These are phyloP conservation scores for Orientallactaga bullata DNA, from an alignment of 2,113 vertebrate species.

Conservation along the genomic window DNA sequence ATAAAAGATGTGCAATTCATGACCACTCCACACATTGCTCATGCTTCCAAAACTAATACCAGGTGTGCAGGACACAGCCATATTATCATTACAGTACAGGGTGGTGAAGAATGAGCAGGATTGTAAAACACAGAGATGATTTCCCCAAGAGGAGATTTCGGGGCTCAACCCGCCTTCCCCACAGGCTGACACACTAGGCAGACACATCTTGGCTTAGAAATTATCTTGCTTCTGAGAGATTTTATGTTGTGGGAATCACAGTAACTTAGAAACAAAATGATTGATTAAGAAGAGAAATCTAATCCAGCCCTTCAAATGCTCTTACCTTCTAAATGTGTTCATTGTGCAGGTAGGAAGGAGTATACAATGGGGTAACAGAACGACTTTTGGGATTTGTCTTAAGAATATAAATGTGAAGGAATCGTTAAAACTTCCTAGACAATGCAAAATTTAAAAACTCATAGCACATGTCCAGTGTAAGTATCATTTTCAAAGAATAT, in stretches of 20 bases:
- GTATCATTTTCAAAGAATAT: not conserved
- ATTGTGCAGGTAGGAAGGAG: not conserved
- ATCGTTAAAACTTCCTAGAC: not conserved
- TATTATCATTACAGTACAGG: too few relatives aligned
- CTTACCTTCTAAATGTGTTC: not conserved
- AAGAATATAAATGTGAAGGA: not conserved
- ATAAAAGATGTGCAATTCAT: too few relatives aligned
- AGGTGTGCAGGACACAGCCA: too few relatives aligned
- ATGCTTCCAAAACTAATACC: too few relatives aligned
- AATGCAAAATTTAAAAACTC: not conserved
- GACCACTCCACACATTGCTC: too few relatives aligned
- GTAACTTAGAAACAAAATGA: not conserved
- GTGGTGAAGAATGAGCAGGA: too few relatives aligned
- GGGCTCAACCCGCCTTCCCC: too few relatives aligned
- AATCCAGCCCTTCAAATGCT: not conserved
- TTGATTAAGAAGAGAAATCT: not conserved
- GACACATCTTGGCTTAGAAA: too few relatives aligned
- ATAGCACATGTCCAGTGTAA: not conserved
- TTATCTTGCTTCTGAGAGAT: not conserved
- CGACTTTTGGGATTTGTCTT: not conserved
- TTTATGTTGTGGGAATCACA: not conserved
- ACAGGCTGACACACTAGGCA: too few relatives aligned
- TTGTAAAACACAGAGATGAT: too few relatives aligned
- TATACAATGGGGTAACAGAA: not conserved
- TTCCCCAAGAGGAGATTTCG: too few relatives aligned